Percentiles rank a stretch among this genome's conserved stretches.
Conservation (phyloP, 2,888 invertebrate species). For the Alloplasta piceator region DNA sequence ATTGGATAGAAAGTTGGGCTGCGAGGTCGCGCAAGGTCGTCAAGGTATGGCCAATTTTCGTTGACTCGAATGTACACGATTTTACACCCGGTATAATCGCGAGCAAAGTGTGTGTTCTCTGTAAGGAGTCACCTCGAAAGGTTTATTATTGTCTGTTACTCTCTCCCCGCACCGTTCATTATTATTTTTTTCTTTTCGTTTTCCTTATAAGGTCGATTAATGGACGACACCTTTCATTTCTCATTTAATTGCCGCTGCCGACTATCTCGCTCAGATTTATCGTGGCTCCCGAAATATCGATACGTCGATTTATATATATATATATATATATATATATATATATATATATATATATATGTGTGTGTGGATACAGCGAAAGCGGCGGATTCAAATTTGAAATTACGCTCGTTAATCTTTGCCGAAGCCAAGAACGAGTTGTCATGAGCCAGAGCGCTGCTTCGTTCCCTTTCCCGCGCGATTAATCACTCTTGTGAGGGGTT, state of each 20-base stretch:
- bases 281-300: constrained; percentile 32
- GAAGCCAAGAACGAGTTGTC: constrained; percentile 49
- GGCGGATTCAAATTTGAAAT: constrained; percentile 49
- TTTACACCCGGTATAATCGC: constrained; percentile 47
- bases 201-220: constrained; percentile 67
- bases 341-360: not conserved
- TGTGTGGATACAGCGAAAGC: constrained; percentile 9
- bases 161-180: not conserved
- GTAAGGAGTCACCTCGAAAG: not conserved
- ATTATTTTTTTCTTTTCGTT: constrained; percentile 56
- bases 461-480: constrained; percentile 36
- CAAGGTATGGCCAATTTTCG: constrained; percentile 44
- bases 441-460: not conserved
- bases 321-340: not conserved
- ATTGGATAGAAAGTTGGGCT: constrained; percentile 51
- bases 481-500: constrained; percentile 46
- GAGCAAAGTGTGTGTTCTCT: not conserved
- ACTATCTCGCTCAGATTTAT: constrained; percentile 33
- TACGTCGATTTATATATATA: not conserved
- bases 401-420: constrained; percentile 61
- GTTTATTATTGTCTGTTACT: constrained; percentile 9
- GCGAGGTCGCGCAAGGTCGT: constrained; percentile 61
- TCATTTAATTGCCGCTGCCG: constrained; percentile 58
- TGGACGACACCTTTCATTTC: constrained; percentile 64
- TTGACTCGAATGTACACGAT: constrained; percentile 15